phyloP scores from a whole-genome alignment of 2,888 invertebrate genomes.

The Bombyx huttoni region DNA sequence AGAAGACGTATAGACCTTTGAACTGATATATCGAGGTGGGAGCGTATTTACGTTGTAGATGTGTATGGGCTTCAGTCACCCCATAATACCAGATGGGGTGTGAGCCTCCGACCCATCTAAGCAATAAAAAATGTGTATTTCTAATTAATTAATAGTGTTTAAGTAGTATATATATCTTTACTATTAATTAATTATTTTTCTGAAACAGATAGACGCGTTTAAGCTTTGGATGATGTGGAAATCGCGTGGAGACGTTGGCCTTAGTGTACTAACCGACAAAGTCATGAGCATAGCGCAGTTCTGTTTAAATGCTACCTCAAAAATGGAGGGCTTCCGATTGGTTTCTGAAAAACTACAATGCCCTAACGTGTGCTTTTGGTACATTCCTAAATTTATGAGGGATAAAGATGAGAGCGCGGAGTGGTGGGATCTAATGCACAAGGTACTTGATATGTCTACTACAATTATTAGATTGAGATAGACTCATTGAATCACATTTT shows the following conservation, averaged over 20 bases:
- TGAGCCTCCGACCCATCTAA: too few relatives aligned
- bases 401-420: slow-evolving; percentile 36
- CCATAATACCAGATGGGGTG: too few relatives aligned
- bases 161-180: too few relatives aligned
- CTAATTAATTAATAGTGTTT: too few relatives aligned
- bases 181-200: neutral
- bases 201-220: slow-evolving; percentile 81
- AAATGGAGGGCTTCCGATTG: slow-evolving; percentile 73
- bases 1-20: too few relatives aligned
- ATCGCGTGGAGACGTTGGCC: slow-evolving; percentile 78
- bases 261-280: slow-evolving; percentile 74
- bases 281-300: slow-evolving; percentile 75
- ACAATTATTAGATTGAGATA: too few relatives aligned
- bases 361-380: slow-evolving; percentile 94
- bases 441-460: slow-evolving; percentile 28
- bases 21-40: too few relatives aligned
- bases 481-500: neutral
- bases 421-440: slow-evolving; percentile 70
- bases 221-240: slow-evolving; percentile 96
- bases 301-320: slow-evolving; percentile 64
- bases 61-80: too few relatives aligned
- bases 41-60: too few relatives aligned
- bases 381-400: slow-evolving; percentile 75
- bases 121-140: too few relatives aligned
- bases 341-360: slow-evolving; percentile 75